Evolutionary conservation across 2,888 invertebrate species (phyloP).

Genomic region (Tetropium fuscum): DNA sequence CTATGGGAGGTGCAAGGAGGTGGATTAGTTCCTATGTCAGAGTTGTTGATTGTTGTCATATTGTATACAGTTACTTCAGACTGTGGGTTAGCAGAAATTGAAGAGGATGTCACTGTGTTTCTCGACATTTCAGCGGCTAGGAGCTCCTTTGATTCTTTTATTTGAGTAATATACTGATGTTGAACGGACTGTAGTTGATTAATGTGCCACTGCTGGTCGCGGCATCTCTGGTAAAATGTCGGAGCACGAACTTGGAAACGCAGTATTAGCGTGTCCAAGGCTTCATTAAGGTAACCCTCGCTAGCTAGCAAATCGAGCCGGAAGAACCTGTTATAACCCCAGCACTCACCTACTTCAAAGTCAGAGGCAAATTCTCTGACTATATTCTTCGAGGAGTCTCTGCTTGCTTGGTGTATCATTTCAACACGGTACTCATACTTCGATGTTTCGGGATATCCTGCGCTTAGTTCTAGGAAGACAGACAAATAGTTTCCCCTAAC

Average conservation of each 20-base stretch:
- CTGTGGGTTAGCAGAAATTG: constrained; percentile 47
- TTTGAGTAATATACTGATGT: constrained; percentile 83
- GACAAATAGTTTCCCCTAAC: constrained; percentile 93
- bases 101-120: constrained; percentile 72
- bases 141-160: constrained; percentile 87
- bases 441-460: constrained; percentile 91
- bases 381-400: constrained; percentile 87
- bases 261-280: constrained; percentile 85
- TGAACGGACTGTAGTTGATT: constrained; percentile 85
- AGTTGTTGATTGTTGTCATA: constrained; percentile 39
- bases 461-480: constrained; percentile 91
- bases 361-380: constrained; percentile 95
- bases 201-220: constrained; percentile 95
- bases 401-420: constrained; percentile 92
- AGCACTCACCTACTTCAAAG: constrained; percentile 96
- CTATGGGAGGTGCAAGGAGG: constrained; percentile 51
- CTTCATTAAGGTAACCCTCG: constrained; percentile 90
- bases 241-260: constrained; percentile 94
- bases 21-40: constrained; percentile 31
- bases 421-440: constrained; percentile 96
- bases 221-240: constrained; percentile 92
- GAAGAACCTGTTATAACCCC: constrained; percentile 96
- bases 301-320: constrained; percentile 88
- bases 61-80: constrained; percentile 50
- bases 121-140: constrained; percentile 77